Evolutionary conservation across 2,797 vertebrate genomes (phyloP).

Genomic region (Sylvia borin): DNA sequence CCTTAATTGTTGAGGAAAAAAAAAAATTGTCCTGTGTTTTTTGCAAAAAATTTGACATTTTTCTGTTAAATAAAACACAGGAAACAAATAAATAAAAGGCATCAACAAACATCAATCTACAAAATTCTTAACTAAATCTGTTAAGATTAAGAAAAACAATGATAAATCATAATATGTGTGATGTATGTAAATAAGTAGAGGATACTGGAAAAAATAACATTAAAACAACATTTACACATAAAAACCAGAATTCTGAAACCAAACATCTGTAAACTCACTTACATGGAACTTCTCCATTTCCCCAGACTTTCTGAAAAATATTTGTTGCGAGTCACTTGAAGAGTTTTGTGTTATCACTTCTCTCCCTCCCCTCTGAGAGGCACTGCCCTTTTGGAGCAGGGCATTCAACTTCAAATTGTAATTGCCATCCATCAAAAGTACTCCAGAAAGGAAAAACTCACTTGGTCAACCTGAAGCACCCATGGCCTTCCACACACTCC

Average conservation of each 20-base stretch:
- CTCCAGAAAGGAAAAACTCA: neutral
- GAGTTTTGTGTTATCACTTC: neutral
- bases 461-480: neutral
- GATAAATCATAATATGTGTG: neutral
- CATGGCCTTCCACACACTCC: neutral
- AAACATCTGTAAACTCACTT: neutral
- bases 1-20: neutral
- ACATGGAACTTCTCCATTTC: neutral
- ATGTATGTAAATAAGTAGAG: neutral
- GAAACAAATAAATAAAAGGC: neutral
- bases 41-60: neutral
- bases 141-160: neutral
- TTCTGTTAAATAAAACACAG: neutral
- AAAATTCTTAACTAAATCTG: neutral
- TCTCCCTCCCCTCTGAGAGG: neutral
- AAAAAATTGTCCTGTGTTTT: neutral
- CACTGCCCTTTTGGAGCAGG: neutral
- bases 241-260: neutral
- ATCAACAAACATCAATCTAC: neutral
- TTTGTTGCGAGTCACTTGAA: neutral
- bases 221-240: neutral
- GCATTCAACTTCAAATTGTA: neutral
- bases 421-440: neutral
- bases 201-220: neutral
- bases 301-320: neutral